phyloP scores from a whole-genome alignment of 37 sponge, comb jelly and placozoan species.

The Halisarca cf. caerulea region DNA sequence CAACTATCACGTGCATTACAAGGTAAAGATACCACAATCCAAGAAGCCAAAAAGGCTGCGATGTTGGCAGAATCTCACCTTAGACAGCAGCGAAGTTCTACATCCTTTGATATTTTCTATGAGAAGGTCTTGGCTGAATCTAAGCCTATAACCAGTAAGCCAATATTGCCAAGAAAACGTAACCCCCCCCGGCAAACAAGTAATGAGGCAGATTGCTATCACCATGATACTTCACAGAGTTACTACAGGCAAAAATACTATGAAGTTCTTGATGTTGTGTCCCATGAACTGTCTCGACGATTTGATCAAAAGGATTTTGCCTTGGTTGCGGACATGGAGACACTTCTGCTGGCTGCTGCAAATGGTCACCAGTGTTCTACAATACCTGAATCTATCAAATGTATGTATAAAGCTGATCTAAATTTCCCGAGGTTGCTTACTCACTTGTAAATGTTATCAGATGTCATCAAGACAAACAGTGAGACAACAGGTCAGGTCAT shows the following conservation, averaged over 20 bases:
- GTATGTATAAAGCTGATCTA: constrained; percentile 22
- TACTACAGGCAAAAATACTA: constrained; percentile 37
- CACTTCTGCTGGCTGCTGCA: constrained; percentile 17
- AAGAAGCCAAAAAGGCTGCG: constrained; percentile 16
- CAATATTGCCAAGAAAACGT: not conserved
- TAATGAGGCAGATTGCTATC: constrained; percentile 13
- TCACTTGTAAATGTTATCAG: constrained; percentile 48
- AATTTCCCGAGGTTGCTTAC: too few relatives aligned
- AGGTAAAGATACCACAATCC: constrained; percentile 22
- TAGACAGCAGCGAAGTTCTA: not conserved
- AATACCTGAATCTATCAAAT: constrained; percentile 13
- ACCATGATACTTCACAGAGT: constrained; percentile 13
- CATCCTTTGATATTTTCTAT: constrained; percentile 27
- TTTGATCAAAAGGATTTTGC: constrained; percentile 34
- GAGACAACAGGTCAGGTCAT: too few relatives aligned
- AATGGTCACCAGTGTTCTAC: not conserved
- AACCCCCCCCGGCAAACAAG: not conserved
- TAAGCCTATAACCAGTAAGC: constrained; percentile 17
- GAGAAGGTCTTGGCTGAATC: constrained; percentile 9
- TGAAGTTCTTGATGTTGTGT: constrained; percentile 36
- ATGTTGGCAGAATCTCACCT: not conserved
- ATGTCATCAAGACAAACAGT: constrained; percentile 44
- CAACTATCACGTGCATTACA: constrained; percentile 45
- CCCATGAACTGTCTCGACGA: constrained; percentile 8
- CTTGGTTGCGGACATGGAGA: constrained; percentile 28